Percentiles rank a stretch among this genome's conserved stretches.
Evolutionary conservation across 2,113 vertebrate genomes (phyloP).

Genomic region (Caranx melampygus): DNA sequence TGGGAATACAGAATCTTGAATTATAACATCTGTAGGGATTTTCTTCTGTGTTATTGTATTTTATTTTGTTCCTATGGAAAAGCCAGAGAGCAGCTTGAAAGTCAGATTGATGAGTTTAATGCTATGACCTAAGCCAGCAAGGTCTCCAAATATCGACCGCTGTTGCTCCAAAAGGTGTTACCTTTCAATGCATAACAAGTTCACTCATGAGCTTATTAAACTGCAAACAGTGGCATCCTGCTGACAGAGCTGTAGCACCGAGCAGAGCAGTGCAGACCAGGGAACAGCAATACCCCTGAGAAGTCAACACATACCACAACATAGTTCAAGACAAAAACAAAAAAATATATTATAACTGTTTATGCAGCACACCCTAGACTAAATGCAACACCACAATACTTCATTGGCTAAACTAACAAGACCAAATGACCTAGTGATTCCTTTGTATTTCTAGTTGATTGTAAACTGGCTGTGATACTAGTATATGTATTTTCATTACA

Average conservation of each 20-base stretch:
- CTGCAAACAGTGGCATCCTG: background rate
- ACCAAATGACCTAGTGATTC: background rate
- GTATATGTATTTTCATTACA: background rate
- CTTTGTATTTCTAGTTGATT: background rate
- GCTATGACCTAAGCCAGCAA: background rate
- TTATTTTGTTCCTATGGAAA: too few species aligned
- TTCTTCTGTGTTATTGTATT: background rate
- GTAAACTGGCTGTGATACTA: background rate
- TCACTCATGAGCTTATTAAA: constrained; percentile 4
- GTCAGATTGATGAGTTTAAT: background rate
- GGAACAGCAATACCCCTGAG: background rate
- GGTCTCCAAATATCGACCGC: constrained; percentile 5
- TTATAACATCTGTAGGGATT: background rate
- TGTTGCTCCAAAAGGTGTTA: background rate
- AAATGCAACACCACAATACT: too few species aligned
- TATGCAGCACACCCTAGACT: too few species aligned
- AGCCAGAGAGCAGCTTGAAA: too few species aligned
- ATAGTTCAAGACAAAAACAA: background rate
- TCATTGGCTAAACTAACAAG: background rate
- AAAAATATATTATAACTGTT: too few species aligned
- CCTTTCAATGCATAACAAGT: background rate
- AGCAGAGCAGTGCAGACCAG: background rate
- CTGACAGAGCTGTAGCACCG: background rate
- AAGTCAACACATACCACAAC: background rate
- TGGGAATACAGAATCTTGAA: background rate